These are phyloP conservation scores for Tethya wilhelma DNA, from an alignment of 37 sponge, comb jelly and placozoan genomes.

Conservation along the genomic window DNA sequence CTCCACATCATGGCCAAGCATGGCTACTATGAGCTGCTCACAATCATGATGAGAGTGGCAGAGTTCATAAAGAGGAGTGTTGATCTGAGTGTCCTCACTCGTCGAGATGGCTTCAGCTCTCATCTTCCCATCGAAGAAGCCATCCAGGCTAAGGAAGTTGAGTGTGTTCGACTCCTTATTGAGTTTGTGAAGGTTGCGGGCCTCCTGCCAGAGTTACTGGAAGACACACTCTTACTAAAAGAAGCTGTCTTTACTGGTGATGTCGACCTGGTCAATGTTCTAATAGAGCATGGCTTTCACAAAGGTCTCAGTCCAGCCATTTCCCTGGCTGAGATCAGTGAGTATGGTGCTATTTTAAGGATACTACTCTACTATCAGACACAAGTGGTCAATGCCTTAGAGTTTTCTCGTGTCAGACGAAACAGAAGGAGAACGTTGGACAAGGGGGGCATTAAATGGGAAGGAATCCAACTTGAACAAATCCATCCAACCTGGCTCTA, in stretches of 20 bases:
- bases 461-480: constrained; percentile 36
- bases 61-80: constrained; percentile 8
- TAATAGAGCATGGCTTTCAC: constrained; percentile 53
- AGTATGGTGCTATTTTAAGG: constrained; percentile 15
- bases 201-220: constrained; percentile 8
- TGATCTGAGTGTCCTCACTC: constrained; percentile 19
- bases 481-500: constrained; percentile 25
- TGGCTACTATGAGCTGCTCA: constrained; percentile 41
- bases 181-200: not conserved
- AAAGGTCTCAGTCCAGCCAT: constrained; percentile 30
- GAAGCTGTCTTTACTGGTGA: constrained; percentile 33
- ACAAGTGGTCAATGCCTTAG: constrained; percentile 26
- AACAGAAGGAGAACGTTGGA: constrained; percentile 1
- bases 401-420: constrained; percentile 7
- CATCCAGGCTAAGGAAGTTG: not conserved
- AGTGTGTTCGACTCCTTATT: constrained; percentile 53
- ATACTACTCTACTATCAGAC: constrained; percentile 61
- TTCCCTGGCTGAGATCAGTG: constrained; percentile 12
- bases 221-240: constrained; percentile 23
- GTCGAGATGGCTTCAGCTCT: constrained; percentile 9
- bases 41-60: constrained; percentile 34
- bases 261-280: constrained; percentile 35
- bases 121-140: constrained; percentile 53
- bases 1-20: constrained; percentile 58
- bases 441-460: constrained; percentile 32